Percentiles rank a stretch among this genome's conserved stretches.
phyloP scores from a whole-genome alignment of 2,888 invertebrate species.

The Ennomos erosarius region DNA sequence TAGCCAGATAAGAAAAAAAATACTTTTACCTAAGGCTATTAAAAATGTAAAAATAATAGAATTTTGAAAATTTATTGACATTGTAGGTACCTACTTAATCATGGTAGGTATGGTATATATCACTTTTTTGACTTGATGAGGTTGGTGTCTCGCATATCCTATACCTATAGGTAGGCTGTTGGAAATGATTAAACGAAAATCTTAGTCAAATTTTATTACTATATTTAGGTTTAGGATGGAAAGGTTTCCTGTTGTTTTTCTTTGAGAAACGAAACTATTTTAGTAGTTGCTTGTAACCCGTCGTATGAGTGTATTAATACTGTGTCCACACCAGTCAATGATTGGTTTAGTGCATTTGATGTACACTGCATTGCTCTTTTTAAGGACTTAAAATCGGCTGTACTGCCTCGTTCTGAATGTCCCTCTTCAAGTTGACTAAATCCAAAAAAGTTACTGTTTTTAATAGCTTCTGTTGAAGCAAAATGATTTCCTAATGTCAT shows the following conservation, averaged over 20 bases:
- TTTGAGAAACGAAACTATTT: constrained; percentile 61
- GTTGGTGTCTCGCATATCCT: too few relatives aligned
- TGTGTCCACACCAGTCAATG: constrained; percentile 30
- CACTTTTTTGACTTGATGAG: too few relatives aligned
- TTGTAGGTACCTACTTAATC: too few relatives aligned
- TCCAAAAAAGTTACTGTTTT: constrained; percentile 38
- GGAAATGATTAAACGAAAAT: too few relatives aligned
- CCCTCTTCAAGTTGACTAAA: constrained; percentile 51
- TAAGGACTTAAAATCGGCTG: constrained; percentile 27
- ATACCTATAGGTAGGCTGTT: too few relatives aligned
- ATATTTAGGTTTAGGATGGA: constrained; percentile 19
- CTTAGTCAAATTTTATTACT: too few relatives aligned
- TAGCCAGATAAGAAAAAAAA: too few relatives aligned
- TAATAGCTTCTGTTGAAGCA: constrained; percentile 28
- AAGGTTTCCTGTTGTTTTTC: constrained; percentile 61
- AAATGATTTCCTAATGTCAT: constrained; percentile 41
- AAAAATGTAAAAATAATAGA: too few relatives aligned
- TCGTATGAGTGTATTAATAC: constrained; percentile 22
- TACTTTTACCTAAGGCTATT: too few relatives aligned
- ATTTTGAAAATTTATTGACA: too few relatives aligned
- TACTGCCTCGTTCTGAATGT: constrained; percentile 41
- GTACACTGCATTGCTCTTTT: constrained; percentile 22
- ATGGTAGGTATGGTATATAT: too few relatives aligned
- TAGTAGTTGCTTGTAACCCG: constrained; percentile 53
- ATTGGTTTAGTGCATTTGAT: constrained; percentile 37